Evolutionary conservation across 2,113 vertebrate genomes (phyloP).

Genomic region (Canis aureus): DNA sequence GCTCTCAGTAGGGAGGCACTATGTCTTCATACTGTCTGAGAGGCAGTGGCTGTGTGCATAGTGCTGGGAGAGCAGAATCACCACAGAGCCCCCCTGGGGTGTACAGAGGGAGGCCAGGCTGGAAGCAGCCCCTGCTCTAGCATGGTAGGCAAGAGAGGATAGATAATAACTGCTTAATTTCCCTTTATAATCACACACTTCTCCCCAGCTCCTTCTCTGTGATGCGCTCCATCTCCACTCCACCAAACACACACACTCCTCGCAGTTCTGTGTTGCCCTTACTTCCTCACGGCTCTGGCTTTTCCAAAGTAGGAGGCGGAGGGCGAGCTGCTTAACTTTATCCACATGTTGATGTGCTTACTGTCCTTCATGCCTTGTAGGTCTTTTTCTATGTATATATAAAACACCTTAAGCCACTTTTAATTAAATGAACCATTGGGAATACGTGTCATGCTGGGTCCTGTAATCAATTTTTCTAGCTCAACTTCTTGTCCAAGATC

Average conservation of each 20-base stretch:
- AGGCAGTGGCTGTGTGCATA: background rate
- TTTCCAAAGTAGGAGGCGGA: background rate
- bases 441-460: background rate
- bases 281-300: background rate
- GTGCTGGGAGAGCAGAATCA: background rate
- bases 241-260: too few relatives aligned
- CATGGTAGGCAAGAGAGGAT: background rate
- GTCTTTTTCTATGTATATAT: background rate
- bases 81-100: too few relatives aligned
- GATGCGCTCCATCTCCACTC: background rate
- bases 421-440: slow-evolving; percentile 19
- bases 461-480: slow-evolving; percentile 25
- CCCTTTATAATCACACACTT: background rate
- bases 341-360: background rate
- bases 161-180: background rate
- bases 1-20: background rate
- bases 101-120: background rate
- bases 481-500: slow-evolving; percentile 8
- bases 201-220: background rate
- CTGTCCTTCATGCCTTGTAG: background rate
- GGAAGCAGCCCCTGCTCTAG: background rate
- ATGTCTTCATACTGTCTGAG: background rate
- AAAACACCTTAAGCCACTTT: background rate
- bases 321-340: background rate
- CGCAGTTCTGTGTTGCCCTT: background rate